Base-by-base conservation (phyloP, 2,888 invertebrate species). In the Cosmia pyralina region DNA sequence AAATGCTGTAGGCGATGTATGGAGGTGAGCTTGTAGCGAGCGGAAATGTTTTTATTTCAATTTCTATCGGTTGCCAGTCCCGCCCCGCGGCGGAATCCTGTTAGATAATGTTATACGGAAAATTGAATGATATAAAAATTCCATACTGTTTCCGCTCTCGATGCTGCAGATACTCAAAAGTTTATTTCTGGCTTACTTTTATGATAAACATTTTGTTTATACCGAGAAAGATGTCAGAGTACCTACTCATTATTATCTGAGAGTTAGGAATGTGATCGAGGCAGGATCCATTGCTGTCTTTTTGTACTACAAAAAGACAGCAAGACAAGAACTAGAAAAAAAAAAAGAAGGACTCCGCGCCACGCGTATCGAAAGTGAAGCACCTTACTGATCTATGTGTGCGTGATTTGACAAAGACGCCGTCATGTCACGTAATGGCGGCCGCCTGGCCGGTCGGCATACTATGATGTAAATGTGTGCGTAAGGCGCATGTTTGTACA, bases 101-200 rank as follows among this genome's bases (percentile, higher is more conserved):
- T 74, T 80, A 64, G 58, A 48, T 76, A 72, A 34, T 57, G 3
- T 70, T 77, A 34, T n/a, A 50, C 44, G 15, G 58, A 79, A 53
- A 73, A 80, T 74, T 53, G 48, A 76, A 76, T 64, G 58, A 59
- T 74, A 74, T 53, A 59, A 58, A 79, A 64, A 79, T 76, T 22
- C 41, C 62, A 41, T 48, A 48, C 63, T 52, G 63, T 60, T 48
- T 53, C 22, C 19, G 28, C 19, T 48, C 10, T 57, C n/a, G 8
- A 44, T 22, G 17, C 22, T 48, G 46, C 46, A 41, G 3, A 13
- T 38, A 41, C 5, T 48, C 10, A n/a, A 38, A 41, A 34, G 7
- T 59, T 53, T 59, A 50, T 52, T 10, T 6, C 7, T 53, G 10
- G n/a, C 15, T 34, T 15, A 10, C 1, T n/a, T 34, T 28, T 48